phyloP scores from a whole-genome alignment of 2,888 invertebrate species.

The Zaprionus bogoriensis region DNA sequence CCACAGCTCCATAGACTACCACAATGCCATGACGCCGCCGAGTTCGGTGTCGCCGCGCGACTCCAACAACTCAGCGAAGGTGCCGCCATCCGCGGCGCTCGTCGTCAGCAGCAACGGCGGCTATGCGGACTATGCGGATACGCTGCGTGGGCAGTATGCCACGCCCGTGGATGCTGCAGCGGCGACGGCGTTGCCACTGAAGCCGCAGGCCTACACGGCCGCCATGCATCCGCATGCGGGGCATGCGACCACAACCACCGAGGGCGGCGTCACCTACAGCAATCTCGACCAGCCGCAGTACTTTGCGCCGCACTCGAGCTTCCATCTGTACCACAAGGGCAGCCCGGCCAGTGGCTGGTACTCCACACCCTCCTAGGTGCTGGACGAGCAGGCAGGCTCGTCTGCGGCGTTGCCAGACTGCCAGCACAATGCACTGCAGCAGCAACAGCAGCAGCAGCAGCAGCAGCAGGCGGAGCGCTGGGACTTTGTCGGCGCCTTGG shows the following conservation, averaged over 20 bases:
- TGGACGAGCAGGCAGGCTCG: conserved; percentile 34
- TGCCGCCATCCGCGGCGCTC: conserved; percentile 53
- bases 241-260: conserved; percentile 84
- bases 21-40: conserved; percentile 97
- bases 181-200: conserved; percentile 89
- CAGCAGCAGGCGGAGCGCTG: conserved; percentile 59
- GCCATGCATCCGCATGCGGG: conserved; percentile 84
- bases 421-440: conserved; percentile 28
- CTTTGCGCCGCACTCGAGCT: conserved; percentile 91
- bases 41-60: conserved; percentile 98
- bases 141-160: conserved; percentile 83
- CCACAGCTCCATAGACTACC: conserved; percentile 90
- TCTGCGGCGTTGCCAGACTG: conserved; percentile 39
- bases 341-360: conserved; percentile 90
- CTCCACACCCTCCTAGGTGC: conserved; percentile 88
- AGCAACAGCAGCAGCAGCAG: conserved; percentile 13
- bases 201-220: conserved; percentile 94
- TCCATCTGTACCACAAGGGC: conserved; percentile 93
- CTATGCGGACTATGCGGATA: conserved; percentile 86
- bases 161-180: conserved; percentile 80
- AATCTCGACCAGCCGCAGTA: conserved; percentile 91
- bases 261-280: conserved; percentile 86
- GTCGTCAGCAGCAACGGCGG: conserved; percentile 81
- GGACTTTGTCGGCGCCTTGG: conserved; percentile 79
- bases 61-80: conserved; percentile 85